These are phyloP conservation scores for Pagrus major DNA, from an alignment of 2,113 vertebrate species.

Conservation along the genomic window DNA sequence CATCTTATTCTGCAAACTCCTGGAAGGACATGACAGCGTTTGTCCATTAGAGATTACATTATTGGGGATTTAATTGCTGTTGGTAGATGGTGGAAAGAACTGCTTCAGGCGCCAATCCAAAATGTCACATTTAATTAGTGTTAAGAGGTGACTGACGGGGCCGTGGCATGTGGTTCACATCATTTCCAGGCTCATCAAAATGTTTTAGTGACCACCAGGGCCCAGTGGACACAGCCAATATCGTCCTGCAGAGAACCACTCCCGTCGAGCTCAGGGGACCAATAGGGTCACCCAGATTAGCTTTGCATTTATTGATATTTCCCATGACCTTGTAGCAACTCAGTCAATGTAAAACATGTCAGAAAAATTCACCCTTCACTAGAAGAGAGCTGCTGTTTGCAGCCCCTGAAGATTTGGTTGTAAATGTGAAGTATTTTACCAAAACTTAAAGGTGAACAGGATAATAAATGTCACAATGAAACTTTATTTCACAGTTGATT, in stretches of 20 bases:
- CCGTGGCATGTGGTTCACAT: slow-evolving; percentile 42
- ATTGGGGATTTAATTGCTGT: slow-evolving; percentile 31
- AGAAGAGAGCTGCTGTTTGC: not conserved
- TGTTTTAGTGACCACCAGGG: slow-evolving; percentile 35
- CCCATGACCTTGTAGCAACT: slow-evolving; percentile 4
- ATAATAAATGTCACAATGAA: too few species aligned
- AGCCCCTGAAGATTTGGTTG: not conserved
- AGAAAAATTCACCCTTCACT: not conserved
- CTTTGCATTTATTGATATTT: slow-evolving; percentile 13
- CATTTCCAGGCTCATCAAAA: slow-evolving; percentile 35
- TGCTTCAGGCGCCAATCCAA: not conserved
- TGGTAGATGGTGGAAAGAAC: slow-evolving; percentile 21
- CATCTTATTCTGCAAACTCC: not conserved
- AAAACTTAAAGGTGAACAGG: too few species aligned
- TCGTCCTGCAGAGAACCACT: slow-evolving; percentile 30
- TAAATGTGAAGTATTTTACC: too few species aligned
- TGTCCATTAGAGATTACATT: slow-evolving; percentile 34
- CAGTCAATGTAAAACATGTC: not conserved
- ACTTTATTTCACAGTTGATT: too few species aligned
- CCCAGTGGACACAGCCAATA: slow-evolving; percentile 14
- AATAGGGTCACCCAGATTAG: slow-evolving; percentile 11
- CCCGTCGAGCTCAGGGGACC: not conserved
- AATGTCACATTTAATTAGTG: slow-evolving; percentile 43
- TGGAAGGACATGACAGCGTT: slow-evolving; percentile 20
- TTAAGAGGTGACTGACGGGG: slow-evolving; percentile 32